These are phyloP conservation scores for Fratercula arctica DNA, from an alignment of 2,797 vertebrate genomes.

Conservation along the genomic window DNA sequence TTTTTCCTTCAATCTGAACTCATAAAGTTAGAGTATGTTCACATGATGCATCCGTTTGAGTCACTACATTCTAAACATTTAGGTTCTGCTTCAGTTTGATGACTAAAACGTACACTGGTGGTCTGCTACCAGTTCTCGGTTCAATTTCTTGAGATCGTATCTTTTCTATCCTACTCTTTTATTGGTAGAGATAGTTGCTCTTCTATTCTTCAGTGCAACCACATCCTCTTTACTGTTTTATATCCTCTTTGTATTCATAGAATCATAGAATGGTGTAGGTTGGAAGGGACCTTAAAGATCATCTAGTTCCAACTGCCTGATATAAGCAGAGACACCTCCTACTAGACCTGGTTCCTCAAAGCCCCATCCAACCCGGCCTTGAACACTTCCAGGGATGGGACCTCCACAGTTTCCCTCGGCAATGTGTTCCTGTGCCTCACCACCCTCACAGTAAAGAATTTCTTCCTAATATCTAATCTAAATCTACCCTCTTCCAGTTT, in stretches of 20 bases:
- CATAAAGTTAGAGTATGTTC: background rate
- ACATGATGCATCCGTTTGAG: background rate
- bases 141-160: accelerated
- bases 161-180: background rate
- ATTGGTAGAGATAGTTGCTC: background rate
- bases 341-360: background rate
- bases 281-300: background rate
- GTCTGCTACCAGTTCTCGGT: background rate
- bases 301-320: background rate
- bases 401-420: background rate
- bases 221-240: background rate
- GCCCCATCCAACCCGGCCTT: background rate
- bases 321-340: background rate
- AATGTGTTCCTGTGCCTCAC: background rate
- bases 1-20: background rate
- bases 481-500: background rate
- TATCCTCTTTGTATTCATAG: background rate
- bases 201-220: background rate
- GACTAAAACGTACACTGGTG: background rate
- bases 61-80: background rate
- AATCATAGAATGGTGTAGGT: background rate
- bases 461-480: background rate
- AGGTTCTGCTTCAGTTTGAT: background rate
- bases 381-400: background rate
- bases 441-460: background rate